Conservation (phyloP, 2,888 invertebrate genomes). For the Leucophenga maculata region DNA sequence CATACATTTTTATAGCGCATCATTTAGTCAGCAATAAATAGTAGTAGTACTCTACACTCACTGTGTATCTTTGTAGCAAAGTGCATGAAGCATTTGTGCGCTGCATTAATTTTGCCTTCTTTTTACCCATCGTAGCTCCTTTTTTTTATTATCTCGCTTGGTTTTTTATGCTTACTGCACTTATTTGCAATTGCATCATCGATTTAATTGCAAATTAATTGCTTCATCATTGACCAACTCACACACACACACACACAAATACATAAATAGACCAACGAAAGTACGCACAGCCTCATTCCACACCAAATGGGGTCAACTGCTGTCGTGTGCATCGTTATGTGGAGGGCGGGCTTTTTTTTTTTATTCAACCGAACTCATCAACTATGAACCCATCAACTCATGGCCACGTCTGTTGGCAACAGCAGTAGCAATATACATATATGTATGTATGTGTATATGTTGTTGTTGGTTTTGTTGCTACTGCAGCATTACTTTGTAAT, state of each 20-base stretch:
- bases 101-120: constrained; percentile 52
- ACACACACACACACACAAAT: constrained; percentile 20
- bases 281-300: background rate
- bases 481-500: constrained; percentile 63
- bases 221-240: constrained; percentile 61
- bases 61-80: constrained; percentile 32
- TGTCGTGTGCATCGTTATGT: constrained; percentile 43
- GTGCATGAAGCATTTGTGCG: constrained; percentile 46
- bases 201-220: constrained; percentile 62
- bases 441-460: background rate
- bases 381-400: constrained; percentile 1
- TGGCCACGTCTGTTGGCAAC: constrained; percentile 26
- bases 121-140: constrained; percentile 34
- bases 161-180: constrained; percentile 54
- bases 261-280: constrained; percentile 2
- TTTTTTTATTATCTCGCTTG: constrained; percentile 39
- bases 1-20: too few species aligned
- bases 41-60: background rate
- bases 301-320: constrained; percentile 9
- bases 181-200: constrained; percentile 69
- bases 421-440: constrained; percentile 1
- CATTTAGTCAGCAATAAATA: too few species aligned
- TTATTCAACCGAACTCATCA: background rate
- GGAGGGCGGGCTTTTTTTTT: constrained; percentile 43
- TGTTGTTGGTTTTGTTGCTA: constrained; percentile 14